Base-by-base conservation (phyloP, 2,113 vertebrate genomes). In the Labrus mixtus region DNA sequence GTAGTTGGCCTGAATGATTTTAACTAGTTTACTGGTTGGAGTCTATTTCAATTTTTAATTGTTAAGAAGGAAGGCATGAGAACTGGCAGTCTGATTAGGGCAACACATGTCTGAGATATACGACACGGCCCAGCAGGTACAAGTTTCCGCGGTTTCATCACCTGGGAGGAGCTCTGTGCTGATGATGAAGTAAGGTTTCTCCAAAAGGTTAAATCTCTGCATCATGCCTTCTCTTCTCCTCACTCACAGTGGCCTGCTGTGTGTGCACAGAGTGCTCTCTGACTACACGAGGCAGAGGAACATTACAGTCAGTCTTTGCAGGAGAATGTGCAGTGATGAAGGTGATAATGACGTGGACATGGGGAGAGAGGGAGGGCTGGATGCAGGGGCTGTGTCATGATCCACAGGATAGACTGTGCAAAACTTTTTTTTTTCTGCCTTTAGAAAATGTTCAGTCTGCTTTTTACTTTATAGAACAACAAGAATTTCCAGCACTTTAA, bases 161-260 rank as follows among this genome's bases (percentile, higher is more conserved):
- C 48, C 48, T 51, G 48, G 10, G 48, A 51, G 48, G 48, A 51
- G 48, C 48, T 20, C 19, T 51, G 48, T 7, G 19, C 48, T 51
- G 48, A 19, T n/a, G 48, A 51, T n/a, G 19, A n/a, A 51, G 48
- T n/a, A 19, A 51, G 48, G 48, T 51, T 48, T n/a, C 48, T 51
- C 48, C 48, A 51, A 51, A 51, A 51, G 48, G 48, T 51, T 51
- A 51, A n/a, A n/a, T 51, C 48, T 51, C 48, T 51, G 48, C 19
- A 51, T 51, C 48, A 20, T n/a, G 19, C 48, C 19, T n/a, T n/a
- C 46, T 50, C 46, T n/a, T 50, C 46, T 50, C 46, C 46, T n/a
- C 48, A 51, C 48, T 51, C 48, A 51, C 13, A 7, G 48, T 10
- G 48, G 48, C 48, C 48, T 51, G 19, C 48, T 51, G 48, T 13